These are phyloP conservation scores for Eulemur coronatus DNA, from an alignment of 2,797 vertebrate genomes.

Conservation along the genomic window DNA sequence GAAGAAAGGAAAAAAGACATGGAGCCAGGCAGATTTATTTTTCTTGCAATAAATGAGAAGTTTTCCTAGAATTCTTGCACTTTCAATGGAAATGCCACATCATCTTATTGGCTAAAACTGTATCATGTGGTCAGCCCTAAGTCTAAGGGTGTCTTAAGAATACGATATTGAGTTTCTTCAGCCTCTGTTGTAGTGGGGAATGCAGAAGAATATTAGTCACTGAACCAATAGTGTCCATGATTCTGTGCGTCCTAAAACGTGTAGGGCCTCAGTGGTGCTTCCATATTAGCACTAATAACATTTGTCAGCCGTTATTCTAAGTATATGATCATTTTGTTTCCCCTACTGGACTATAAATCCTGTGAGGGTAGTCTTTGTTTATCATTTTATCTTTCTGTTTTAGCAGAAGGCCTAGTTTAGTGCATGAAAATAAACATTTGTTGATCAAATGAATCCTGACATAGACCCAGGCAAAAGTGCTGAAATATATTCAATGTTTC, in stretches of 20 bases:
- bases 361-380: background rate
- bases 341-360: background rate
- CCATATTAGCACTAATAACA: background rate
- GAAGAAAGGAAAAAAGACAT: background rate
- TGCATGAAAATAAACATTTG: background rate
- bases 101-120: background rate
- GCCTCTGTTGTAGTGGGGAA: background rate
- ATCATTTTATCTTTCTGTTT: background rate
- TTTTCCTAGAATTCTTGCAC: background rate
- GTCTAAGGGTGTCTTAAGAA: background rate
- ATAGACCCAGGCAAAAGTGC: background rate
- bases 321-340: background rate
- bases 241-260: background rate
- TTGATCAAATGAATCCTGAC: background rate
- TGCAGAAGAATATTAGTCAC: background rate
- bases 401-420: background rate
- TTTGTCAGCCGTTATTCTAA: background rate
- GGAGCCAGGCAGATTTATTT: background rate
- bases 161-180: background rate
- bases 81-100: background rate
- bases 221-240: background rate
- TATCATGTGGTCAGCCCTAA: background rate
- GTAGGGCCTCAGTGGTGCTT: background rate
- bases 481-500: background rate
- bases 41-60: slow-evolving; percentile 3